Percentiles rank a stretch among this genome's conserved stretches.
phyloP scores from a whole-genome alignment of 2,113 vertebrate genomes.

The Neolamprologus brichardi region DNA sequence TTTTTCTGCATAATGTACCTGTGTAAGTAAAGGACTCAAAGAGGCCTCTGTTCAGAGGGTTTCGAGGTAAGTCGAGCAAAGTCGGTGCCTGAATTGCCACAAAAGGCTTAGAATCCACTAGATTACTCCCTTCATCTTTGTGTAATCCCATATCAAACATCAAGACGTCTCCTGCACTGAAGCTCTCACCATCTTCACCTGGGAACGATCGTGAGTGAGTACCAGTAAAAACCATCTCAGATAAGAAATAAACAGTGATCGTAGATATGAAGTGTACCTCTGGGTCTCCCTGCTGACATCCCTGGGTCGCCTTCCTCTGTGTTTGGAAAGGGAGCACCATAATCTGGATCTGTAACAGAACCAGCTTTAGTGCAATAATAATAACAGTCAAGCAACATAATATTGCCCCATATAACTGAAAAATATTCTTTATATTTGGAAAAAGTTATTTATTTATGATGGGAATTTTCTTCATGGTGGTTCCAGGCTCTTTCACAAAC shows the following conservation, averaged over 20 bases:
- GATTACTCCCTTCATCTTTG: constrained; percentile 59
- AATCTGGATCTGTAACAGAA: constrained; percentile 54
- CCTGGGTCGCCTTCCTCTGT: constrained; percentile 72
- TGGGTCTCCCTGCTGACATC: constrained; percentile 55
- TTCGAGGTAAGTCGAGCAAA: constrained; percentile 70
- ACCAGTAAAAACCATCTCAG: neutral
- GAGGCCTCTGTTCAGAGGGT: constrained; percentile 34
- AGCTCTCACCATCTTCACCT: constrained; percentile 10
- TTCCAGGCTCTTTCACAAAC: neutral
- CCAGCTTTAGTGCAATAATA: neutral
- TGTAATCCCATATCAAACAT: neutral
- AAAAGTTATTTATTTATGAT: neutral
- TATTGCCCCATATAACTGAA: neutral
- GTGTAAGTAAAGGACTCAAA: constrained; percentile 63
- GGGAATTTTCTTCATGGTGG: neutral
- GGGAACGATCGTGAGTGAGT: neutral
- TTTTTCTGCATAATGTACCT: constrained; percentile 33
- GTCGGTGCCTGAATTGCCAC: constrained; percentile 7
- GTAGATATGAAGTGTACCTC: constrained; percentile 32
- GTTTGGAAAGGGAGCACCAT: constrained; percentile 44
- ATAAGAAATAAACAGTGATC: neutral
- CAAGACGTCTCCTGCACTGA: neutral
- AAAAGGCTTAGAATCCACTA: constrained; percentile 55
- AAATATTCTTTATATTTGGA: neutral
- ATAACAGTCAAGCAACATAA: neutral